Evolutionary conservation across 2,797 vertebrate species (phyloP).

Genomic region (Mormyrus proboscirostris): DNA sequence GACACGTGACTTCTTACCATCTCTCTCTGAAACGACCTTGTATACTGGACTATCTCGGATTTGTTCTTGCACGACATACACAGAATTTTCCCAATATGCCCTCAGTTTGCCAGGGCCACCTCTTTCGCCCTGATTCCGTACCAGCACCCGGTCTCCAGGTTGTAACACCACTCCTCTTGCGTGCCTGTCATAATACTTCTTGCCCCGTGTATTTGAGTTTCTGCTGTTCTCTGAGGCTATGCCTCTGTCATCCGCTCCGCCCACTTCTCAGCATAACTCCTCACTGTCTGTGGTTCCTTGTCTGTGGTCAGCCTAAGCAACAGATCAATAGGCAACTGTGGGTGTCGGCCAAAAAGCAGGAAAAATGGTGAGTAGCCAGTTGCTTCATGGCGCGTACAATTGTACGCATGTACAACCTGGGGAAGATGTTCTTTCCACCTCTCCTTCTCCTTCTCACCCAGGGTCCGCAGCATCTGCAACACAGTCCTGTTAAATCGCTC

Average conservation of each 20-base stretch:
- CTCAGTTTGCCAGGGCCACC: not conserved
- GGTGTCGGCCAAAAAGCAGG: not conserved
- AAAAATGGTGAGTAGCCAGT: not conserved
- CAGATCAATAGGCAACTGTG: not conserved
- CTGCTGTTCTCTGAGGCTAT: not conserved
- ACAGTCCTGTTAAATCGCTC: no score
- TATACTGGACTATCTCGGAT: not conserved
- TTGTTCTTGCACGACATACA: not conserved
- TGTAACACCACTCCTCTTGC: no score
- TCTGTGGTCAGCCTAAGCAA: not conserved
- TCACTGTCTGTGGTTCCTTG: not conserved
- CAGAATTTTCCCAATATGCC: constrained; percentile 2
- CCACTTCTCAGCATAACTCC: not conserved
- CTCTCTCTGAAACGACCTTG: not conserved
- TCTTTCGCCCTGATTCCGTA: not conserved
- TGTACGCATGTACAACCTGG: not conserved
- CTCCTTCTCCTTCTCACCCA: not conserved
- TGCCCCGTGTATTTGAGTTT: not conserved
- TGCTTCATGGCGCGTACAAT: not conserved
- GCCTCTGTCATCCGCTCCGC: not conserved
- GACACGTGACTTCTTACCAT: not conserved
- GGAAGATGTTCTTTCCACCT: not conserved
- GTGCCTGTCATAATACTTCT: not conserved
- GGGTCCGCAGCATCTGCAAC: not conserved
- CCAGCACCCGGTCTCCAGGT: not conserved